Percentiles rank a stretch among this genome's conserved stretches.
phyloP scores from a whole-genome alignment of 2,888 invertebrate species.

The Protophormia terraenovae region DNA sequence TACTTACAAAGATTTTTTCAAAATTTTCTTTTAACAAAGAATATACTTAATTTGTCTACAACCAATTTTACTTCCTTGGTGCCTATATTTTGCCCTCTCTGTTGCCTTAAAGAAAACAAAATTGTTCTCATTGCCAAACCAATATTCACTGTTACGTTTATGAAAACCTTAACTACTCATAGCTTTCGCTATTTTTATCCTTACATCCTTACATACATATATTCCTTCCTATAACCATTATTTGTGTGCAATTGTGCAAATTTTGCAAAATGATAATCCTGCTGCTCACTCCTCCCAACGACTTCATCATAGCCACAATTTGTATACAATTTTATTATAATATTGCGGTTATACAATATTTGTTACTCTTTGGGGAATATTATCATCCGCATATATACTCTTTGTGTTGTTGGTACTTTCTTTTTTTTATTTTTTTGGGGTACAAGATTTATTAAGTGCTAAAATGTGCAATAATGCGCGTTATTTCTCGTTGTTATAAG shows the following conservation, averaged over 20 bases:
- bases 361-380: constrained; percentile 57
- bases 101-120: constrained; percentile 40
- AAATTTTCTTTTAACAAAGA: too few relatives aligned
- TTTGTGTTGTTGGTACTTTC: not conserved
- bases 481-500: constrained; percentile 57
- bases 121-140: constrained; percentile 45
- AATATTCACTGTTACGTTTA: not conserved
- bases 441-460: constrained; percentile 71
- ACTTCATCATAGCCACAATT: constrained; percentile 52
- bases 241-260: constrained; percentile 67
- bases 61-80: not conserved
- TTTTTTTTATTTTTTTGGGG: constrained; percentile 18
- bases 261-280: constrained; percentile 64
- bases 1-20: too few relatives aligned
- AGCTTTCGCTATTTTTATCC: constrained; percentile 25
- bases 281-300: not conserved
- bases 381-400: constrained; percentile 49
- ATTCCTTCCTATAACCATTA: constrained; percentile 27
- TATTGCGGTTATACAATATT: constrained; percentile 54
- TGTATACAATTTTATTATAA: constrained; percentile 65
- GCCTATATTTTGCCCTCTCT: not conserved
- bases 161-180: constrained; percentile 4
- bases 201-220: not conserved
- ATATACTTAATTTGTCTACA: too few relatives aligned
- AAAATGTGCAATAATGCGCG: constrained; percentile 70